Percentiles rank a stretch among this genome's conserved stretches.
Evolutionary conservation across 2,888 invertebrate genomes (phyloP).

Genomic region (Luperina nickerlii): DNA sequence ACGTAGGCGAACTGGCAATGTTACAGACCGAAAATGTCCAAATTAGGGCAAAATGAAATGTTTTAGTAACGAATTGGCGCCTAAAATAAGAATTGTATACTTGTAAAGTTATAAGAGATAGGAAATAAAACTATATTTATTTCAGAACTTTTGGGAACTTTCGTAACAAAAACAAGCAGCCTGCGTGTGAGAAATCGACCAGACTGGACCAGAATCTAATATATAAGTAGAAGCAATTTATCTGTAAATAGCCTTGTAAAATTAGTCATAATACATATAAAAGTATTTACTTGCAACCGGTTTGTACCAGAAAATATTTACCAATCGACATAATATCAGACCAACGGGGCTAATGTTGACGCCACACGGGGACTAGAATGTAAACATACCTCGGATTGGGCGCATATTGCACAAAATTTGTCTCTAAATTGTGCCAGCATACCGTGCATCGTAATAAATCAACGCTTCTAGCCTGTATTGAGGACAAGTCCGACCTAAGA

Average conservation of each 20-base stretch:
- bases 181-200: not conserved
- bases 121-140: not conserved
- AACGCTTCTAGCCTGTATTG: slow-evolving; percentile 86
- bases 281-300: slow-evolving; percentile 48
- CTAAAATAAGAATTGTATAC: not conserved
- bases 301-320: slow-evolving; percentile 60
- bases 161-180: not conserved
- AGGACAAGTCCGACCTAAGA: slow-evolving; percentile 89
- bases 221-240: slow-evolving; percentile 17
- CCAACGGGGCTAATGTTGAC: slow-evolving; percentile 72
- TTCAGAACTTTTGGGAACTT: not conserved
- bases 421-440: slow-evolving; percentile 83
- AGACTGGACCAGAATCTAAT: slow-evolving; percentile 6
- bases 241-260: slow-evolving; percentile 37
- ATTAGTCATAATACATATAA: slow-evolving; percentile 41
- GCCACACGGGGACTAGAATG: slow-evolving; percentile 69
- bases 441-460: slow-evolving; percentile 87
- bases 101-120: not conserved
- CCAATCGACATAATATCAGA: slow-evolving; percentile 69
- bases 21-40: slow-evolving; percentile 45
- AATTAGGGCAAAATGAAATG: slow-evolving; percentile 45
- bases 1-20: slow-evolving; percentile 51
- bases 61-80: slow-evolving; percentile 6
- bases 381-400: slow-evolving; percentile 72
- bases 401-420: slow-evolving; percentile 85